phyloP scores from a whole-genome alignment of 1,140 invertebrate genomes.

The Drosophila serrata region DNA sequence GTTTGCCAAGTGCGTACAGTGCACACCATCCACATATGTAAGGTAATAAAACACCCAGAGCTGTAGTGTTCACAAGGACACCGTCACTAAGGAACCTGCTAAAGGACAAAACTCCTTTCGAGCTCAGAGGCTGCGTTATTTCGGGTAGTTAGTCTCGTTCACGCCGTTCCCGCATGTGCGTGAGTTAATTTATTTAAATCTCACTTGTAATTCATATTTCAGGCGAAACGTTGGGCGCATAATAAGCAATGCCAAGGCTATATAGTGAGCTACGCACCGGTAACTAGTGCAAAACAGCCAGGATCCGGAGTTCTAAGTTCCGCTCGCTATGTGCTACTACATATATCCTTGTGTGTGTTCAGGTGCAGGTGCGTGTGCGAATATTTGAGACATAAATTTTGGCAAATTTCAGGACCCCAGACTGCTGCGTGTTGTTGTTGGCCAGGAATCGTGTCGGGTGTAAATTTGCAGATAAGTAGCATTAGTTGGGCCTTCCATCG shows the following conservation, averaged over 20 bases:
- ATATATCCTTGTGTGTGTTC: slow-evolving; percentile 5
- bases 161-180: slow-evolving; percentile 38
- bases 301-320: slow-evolving; percentile 1
- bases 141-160: slow-evolving; percentile 14
- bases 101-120: slow-evolving; percentile 1
- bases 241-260: slow-evolving; percentile 63
- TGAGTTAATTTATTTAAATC: slow-evolving; percentile 80
- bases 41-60: neutral
- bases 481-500: slow-evolving; percentile 69
- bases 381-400: slow-evolving; percentile 81
- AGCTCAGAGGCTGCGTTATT: slow-evolving; percentile 1
- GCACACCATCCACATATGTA: slow-evolving; percentile 3
- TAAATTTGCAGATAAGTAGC: slow-evolving; percentile 83
- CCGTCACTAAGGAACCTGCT: slow-evolving; percentile 4
- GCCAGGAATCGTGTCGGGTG: slow-evolving; percentile 52
- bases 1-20: neutral
- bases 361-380: slow-evolving; percentile 44
- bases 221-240: slow-evolving; percentile 61
- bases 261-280: slow-evolving; percentile 4
- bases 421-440: slow-evolving; percentile 52
- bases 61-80: slow-evolving; percentile 5
- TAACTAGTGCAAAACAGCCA: slow-evolving; percentile 6
- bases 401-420: slow-evolving; percentile 55
- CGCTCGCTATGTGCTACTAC: slow-evolving; percentile 7
- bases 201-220: slow-evolving; percentile 81